Conservation (phyloP, 2,113 vertebrate genomes). For the Anolis carolinensis region DNA sequence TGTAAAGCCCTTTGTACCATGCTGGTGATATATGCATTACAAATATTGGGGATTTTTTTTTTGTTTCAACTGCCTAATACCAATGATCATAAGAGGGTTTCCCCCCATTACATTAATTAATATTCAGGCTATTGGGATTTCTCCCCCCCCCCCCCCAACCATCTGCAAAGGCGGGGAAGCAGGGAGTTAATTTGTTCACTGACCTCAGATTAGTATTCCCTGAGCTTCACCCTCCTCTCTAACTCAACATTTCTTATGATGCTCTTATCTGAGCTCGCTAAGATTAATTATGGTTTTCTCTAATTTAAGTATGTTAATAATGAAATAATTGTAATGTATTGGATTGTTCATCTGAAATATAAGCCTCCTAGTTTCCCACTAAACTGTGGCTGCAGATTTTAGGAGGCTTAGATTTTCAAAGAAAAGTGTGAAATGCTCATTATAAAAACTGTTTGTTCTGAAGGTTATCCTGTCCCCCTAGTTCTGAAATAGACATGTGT, state of each 20-base stretch:
- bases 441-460: constrained; percentile 8
- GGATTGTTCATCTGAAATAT: background rate
- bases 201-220: background rate
- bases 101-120: background rate
- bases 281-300: constrained; percentile 10
- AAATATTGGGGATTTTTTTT: background rate
- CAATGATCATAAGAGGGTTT: background rate
- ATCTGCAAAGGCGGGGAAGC: background rate
- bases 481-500: background rate
- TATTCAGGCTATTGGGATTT: too few relatives aligned
- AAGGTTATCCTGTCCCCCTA: background rate
- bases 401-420: background rate
- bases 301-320: constrained; percentile 15
- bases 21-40: background rate
- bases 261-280: background rate
- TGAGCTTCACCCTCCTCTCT: background rate
- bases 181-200: background rate
- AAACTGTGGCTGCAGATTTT: background rate
- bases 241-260: constrained; percentile 11
- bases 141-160: background rate
- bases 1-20: background rate
- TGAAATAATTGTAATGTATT: background rate
- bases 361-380: background rate
- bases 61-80: background rate
- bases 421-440: background rate